Conservation (phyloP, 2,888 invertebrate species). For the Nesidiocoris tenuis region DNA sequence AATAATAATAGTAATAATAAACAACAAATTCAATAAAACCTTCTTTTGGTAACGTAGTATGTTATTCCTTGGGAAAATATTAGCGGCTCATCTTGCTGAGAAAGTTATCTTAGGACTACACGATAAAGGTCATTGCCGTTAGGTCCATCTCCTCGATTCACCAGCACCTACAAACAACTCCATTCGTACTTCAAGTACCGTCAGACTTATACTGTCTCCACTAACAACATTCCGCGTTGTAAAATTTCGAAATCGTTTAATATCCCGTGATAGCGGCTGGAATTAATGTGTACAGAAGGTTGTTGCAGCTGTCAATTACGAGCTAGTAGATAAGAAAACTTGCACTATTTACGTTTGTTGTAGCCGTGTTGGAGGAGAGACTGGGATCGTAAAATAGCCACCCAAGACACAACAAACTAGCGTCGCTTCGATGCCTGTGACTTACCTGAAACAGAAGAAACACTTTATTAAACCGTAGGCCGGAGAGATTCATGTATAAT, state of each 20-base stretch:
- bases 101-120: too few species aligned
- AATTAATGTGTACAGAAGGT: neutral
- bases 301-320: constrained; percentile 21
- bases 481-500: neutral
- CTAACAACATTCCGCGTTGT: neutral
- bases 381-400: constrained; percentile 1
- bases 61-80: too few species aligned
- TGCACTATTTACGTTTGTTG: constrained; percentile 35
- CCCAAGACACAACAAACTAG: neutral
- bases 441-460: constrained; percentile 39
- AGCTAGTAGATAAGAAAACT: constrained; percentile 25
- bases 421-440: neutral
- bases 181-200: neutral
- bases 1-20: too few species aligned
- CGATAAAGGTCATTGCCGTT: neutral
- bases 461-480: neutral
- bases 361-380: constrained; percentile 1
- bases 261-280: neutral
- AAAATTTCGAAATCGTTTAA: neutral
- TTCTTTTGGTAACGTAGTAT: too few species aligned
- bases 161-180: neutral
- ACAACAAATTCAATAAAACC: too few species aligned
- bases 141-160: neutral
- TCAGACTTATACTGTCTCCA: neutral
- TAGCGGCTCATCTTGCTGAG: too few species aligned